These are phyloP conservation scores for Paramormyrops hopkinsi DNA, from an alignment of 2,797 vertebrate species.

Conservation along the genomic window DNA sequence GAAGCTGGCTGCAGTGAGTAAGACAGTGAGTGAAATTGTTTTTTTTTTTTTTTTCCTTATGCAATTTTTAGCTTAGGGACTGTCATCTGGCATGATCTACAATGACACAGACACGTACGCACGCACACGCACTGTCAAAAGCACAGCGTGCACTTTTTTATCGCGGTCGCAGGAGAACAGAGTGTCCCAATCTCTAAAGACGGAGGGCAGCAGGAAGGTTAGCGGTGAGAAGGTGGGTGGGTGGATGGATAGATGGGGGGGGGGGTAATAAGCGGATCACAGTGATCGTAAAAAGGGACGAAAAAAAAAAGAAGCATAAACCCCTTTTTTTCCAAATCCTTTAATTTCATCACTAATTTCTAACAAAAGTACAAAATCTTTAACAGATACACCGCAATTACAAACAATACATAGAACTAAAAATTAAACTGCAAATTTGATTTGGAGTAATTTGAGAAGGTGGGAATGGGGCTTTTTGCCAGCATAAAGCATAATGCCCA, in stretches of 20 bases:
- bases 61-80: background rate
- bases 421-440: background rate
- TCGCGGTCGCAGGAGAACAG: background rate
- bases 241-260: background rate
- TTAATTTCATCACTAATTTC: slow-evolving; percentile 15
- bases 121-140: background rate
- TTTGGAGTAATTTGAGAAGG: background rate
- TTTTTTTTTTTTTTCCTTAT: background rate
- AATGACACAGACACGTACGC: slow-evolving; percentile 1
- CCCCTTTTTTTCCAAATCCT: background rate
- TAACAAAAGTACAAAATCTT: background rate
- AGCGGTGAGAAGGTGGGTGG: background rate
- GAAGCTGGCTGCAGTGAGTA: slow-evolving; percentile 14
- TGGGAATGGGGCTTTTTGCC: background rate
- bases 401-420: background rate
- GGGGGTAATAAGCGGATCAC: background rate
- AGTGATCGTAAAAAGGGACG: background rate
- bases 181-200: background rate
- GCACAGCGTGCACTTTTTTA: background rate
- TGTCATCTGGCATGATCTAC: background rate
- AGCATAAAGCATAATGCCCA: background rate
- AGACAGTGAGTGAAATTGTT: slow-evolving; percentile 12
- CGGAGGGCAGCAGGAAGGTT: background rate
- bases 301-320: background rate
- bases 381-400: background rate